Conservation (phyloP, 2,888 invertebrate species). For the Notocelia uddmanniana region DNA sequence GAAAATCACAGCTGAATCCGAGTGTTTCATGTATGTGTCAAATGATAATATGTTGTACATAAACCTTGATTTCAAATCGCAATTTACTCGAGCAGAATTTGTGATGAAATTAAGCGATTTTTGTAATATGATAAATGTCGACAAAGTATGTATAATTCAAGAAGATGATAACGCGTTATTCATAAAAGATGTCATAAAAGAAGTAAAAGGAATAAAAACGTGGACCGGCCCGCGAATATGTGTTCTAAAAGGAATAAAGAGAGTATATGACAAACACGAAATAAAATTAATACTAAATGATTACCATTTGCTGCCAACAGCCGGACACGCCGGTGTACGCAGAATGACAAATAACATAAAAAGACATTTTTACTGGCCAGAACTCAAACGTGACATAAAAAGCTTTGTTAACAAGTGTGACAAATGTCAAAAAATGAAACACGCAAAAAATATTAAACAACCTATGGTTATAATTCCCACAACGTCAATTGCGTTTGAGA, state of each 20-base stretch:
- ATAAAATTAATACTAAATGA: too few relatives aligned
- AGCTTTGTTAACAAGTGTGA: too few relatives aligned
- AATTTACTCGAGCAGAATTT: slow-evolving; percentile 49
- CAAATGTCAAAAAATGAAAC: too few relatives aligned
- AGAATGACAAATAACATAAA: too few relatives aligned
- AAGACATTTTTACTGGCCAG: too few relatives aligned
- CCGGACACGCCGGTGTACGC: too few relatives aligned
- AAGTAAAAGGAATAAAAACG: slow-evolving; percentile 39
- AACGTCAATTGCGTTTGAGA: neutral
- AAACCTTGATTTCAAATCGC: slow-evolving; percentile 47
- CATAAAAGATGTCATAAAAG: slow-evolving; percentile 45
- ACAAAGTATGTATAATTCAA: slow-evolving; percentile 45
- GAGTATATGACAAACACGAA: too few relatives aligned
- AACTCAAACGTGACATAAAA: too few relatives aligned
- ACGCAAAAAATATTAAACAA: too few relatives aligned
- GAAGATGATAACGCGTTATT: slow-evolving; percentile 44
- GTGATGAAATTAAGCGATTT: slow-evolving; percentile 47
- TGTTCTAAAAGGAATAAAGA: neutral
- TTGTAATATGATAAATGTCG: slow-evolving; percentile 42
- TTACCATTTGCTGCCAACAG: too few relatives aligned
- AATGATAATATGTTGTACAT: slow-evolving; percentile 46
- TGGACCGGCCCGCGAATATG: slow-evolving; percentile 48
- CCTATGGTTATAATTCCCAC: too few relatives aligned
- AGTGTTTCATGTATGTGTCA: slow-evolving; percentile 39
- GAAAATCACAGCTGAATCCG: slow-evolving; percentile 16